These are phyloP conservation scores for Megaceryle maxima DNA, from an alignment of 2,113 vertebrate genomes.

Conservation along the genomic window DNA sequence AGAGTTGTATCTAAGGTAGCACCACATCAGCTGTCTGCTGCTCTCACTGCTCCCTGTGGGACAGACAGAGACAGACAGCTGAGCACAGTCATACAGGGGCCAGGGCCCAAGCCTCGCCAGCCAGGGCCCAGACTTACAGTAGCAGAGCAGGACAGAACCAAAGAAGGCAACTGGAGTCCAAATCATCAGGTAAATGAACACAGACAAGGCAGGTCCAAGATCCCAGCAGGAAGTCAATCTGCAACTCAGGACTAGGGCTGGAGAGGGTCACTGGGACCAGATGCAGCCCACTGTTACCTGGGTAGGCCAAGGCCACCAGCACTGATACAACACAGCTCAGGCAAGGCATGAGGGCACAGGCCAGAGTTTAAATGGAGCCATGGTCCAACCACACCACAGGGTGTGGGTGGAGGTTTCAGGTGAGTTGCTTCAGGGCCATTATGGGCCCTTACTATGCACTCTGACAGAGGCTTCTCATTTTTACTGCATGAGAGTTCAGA, in stretches of 20 bases:
- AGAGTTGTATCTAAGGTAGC: background rate
- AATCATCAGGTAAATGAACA: accelerated
- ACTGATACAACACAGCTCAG: background rate
- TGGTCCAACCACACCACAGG: background rate
- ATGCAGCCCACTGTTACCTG: accelerated
- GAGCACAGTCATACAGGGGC: accelerated
- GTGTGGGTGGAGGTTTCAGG: too few relatives aligned
- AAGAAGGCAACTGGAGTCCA: too few relatives aligned
- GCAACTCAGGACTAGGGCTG: background rate
- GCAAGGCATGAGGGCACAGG: accelerated
- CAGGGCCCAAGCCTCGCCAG: background rate
- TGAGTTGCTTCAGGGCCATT: background rate
- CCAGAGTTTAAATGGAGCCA: accelerated
- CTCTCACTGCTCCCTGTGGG: too few relatives aligned
- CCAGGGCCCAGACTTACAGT: accelerated
- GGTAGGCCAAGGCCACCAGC: background rate
- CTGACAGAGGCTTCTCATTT: background rate
- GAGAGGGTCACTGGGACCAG: accelerated
- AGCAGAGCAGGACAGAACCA: accelerated
- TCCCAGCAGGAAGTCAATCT: accelerated
- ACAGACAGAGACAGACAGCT: too few relatives aligned
- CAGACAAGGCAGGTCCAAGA: background rate
- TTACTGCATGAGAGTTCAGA: background rate
- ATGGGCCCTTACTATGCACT: accelerated
- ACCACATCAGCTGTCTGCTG: too few relatives aligned